Evolutionary conservation across 2,888 invertebrate genomes (phyloP), one percentile per base, ranked within the genome.

Genomic region (Julus scanicus): DNA sequence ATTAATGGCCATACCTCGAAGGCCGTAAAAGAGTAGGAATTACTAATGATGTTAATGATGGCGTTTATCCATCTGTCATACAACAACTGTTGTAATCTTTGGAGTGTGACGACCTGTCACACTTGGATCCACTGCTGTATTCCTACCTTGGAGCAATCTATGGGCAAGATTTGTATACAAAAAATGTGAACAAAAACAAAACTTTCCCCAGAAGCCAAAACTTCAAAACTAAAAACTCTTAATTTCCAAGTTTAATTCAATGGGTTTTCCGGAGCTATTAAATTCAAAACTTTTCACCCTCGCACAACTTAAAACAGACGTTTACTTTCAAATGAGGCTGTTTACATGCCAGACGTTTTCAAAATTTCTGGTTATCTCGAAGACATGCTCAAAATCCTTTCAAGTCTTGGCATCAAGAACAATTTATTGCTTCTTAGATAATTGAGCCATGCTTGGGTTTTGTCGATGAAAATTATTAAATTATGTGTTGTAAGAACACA

Each of bases 391-490:
- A 57, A 57, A 57, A 57, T 57, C 57, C 57, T 17, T 57, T 57
- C 57, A 17, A 17, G 57, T 17, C 17, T 57, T 29, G 57, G 17
- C 57, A 29, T 57, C 17, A 17, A 17, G 57, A 57, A 17, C 57
- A 57, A 57, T 57, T 57, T 57, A 57, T 57, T 17, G 57, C 57
- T 17, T 17, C 17, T 15, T 17, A 57, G 57, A 57, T 57, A 57
- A 57, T 57, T 57, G 17, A 57, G 57, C 57, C 57, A 57, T 57
- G 57, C 57, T 57, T 57, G 57, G 57, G 5, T 57, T 17, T 57
- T 57, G 57, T 17, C 17, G 57, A 57, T 57, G 57, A 57, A 57
- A 57, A 57, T 57, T 57, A 57, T 57, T 57, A 57, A 57, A 57
- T 57, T 57, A 57, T 17, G 57, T 57, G 17, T 57, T 57, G 57